Conservation (phyloP, 2,888 invertebrate species). For the Ischnus inquisitorius region DNA sequence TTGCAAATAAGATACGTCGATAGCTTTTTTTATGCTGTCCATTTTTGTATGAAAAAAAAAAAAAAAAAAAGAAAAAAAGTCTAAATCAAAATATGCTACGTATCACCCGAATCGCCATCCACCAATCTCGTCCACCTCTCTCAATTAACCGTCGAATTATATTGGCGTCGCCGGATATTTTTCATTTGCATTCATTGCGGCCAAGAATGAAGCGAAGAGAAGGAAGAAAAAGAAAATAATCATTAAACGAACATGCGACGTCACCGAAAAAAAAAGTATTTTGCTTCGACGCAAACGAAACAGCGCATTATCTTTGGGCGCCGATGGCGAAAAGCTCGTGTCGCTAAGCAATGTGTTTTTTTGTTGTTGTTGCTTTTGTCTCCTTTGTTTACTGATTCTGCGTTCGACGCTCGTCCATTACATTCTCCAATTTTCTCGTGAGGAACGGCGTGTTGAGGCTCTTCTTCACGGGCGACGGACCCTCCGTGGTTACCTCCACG, state of each 20-base stretch:
- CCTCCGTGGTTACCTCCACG: slow-evolving; percentile 76
- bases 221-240: background rate
- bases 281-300: slow-evolving; percentile 6
- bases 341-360: slow-evolving; percentile 22
- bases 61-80: slow-evolving; percentile 26
- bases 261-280: background rate
- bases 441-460: slow-evolving; percentile 77
- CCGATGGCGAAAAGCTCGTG: slow-evolving; percentile 21
- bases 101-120: slow-evolving; percentile 47
- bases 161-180: background rate
- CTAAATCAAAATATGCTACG: slow-evolving; percentile 29
- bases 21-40: background rate
- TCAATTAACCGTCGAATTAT: slow-evolving; percentile 6
- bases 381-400: slow-evolving; percentile 81
- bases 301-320: slow-evolving; percentile 18
- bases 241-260: slow-evolving; percentile 2
- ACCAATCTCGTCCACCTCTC: background rate
- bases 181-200: background rate
- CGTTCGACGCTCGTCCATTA: slow-evolving; percentile 85
- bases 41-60: slow-evolving; percentile 20
- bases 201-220: background rate
- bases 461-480: slow-evolving; percentile 79
- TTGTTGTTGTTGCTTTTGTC: background rate
- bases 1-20: slow-evolving; percentile 8
- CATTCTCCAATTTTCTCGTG: slow-evolving; percentile 84